Base-by-base conservation (phyloP, 2,797 vertebrate genomes). In the Enteromius anoplus region DNA sequence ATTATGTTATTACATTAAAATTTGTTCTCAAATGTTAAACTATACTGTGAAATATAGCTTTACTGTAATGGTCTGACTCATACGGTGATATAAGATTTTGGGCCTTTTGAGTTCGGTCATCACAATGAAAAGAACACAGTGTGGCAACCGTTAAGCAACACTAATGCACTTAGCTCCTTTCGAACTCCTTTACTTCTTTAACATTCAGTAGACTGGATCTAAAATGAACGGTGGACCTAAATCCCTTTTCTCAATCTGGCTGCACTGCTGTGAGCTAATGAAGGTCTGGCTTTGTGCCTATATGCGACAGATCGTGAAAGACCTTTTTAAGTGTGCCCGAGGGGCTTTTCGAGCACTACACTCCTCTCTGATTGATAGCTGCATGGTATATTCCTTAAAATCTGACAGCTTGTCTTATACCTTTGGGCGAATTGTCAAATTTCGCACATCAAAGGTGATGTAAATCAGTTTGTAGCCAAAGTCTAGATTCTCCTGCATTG, bases 281-380 rank as follows among this genome's bases (percentile, higher is more conserved):
- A 92, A 89, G 85, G 82, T 84, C 87, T 91, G 89, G 90, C 89
- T 88, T 80, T 60, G 66, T 86, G 87, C 86, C 90, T 78, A 88
- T 79, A n/a, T 42, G 87, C 85, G 89, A 92, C 90, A 89, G 89
- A 85, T 90, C 83, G 90, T 91, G 85, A 91, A 91, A 92, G 88
- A 86, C 84, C 84, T 89, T 88, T 92, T 90, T 88, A 87, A 89
- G 88, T 91, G 91, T 87, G 86, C 92, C 89, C 86, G 68, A 86
- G 88, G 79, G 87, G 62, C 76, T 80, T 88, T 89, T 89, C 89
- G 87, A 90, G 86, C 84, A 86, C 85, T 84, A 78, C 47, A 78
- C 82, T 88, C 78, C 80, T 85, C 83, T 84, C 78, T 90, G 85
- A 86, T 90, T 82, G 9, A 82, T 55, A 80, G 87, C 49, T 84